Evolutionary conservation across 2,797 vertebrate genomes (phyloP).

Genomic region (Lindbergichthys nudifrons): DNA sequence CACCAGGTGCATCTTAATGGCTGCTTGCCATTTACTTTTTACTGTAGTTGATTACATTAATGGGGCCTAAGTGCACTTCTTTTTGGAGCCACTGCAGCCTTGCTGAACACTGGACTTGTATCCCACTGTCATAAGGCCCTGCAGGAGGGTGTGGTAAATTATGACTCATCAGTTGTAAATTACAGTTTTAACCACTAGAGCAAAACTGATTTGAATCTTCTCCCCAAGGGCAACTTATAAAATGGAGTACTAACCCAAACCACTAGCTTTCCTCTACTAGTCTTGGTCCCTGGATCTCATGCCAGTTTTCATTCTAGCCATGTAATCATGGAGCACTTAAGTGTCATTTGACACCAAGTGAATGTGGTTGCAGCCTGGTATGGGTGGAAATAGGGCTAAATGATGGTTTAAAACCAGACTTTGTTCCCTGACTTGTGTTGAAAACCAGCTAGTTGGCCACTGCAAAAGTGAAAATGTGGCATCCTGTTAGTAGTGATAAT

Average conservation of each 20-base stretch:
- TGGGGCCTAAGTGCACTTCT: conserved; percentile 7
- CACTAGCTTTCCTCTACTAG: not conserved
- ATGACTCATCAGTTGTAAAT: conserved; percentile 39
- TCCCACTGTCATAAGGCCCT: not conserved
- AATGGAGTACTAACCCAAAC: conserved; percentile 1
- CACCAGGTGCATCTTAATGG: conserved; percentile 44
- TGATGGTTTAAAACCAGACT: not conserved
- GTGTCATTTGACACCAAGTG: not conserved
- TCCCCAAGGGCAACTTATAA: not conserved
- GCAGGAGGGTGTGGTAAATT: conserved; percentile 14
- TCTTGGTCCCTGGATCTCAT: conserved; percentile 3
- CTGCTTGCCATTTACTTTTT: conserved; percentile 37
- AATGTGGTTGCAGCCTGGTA: conserved; percentile 7
- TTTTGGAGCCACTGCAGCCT: conserved; percentile 10
- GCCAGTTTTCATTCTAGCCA: not conserved
- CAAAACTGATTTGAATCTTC: conserved; percentile 22
- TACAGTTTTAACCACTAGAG: conserved; percentile 19
- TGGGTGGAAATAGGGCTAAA: not conserved
- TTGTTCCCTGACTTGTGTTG: not conserved
- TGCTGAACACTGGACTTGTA: not conserved
- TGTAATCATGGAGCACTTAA: not conserved
- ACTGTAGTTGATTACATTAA: conserved; percentile 49
- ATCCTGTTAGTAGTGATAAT: not conserved
- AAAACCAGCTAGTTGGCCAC: not conserved
- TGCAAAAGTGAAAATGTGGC: not conserved